Evolutionary conservation across 2,888 invertebrate genomes (phyloP), one percentile per base, ranked within the genome.

Genomic region (Allacma fusca): DNA sequence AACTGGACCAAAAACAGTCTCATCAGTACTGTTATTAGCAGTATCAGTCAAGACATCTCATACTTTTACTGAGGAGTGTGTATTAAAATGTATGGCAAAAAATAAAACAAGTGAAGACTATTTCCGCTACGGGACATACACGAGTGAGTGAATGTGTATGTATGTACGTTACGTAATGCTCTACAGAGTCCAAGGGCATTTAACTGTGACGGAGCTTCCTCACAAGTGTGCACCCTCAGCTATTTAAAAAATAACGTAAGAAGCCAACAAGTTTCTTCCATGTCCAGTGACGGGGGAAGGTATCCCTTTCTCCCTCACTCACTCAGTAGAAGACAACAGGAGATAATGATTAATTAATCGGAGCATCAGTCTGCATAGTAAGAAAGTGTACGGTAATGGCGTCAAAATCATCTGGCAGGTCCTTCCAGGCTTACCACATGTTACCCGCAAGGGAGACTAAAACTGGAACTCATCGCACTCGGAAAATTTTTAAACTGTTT

Each of bases 311-410:
- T 34, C 4, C 34, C 34, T 9, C 34, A 7, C 34, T 34, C 34
- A 50, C 50, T 50, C 50, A 50, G 7, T 59, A 64, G 13, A 57
- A 65, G 64, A 65, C 73, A 74, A 74, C 64, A 28, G 64, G 65
- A 65, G 74, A 74, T 74, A 65, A 67, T 74, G 74, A 74, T 74
- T 74, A 74, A 74, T 74, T 74, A 74, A 74, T 74, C 65, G 65
- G 73, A 40, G 40, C 62, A 59, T 73, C 73, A 73, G 57, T 50
- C n/a, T 50, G 2, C 16, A 62, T 12, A 62, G 62, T 24, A 26
- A 62, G 24, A 62, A n/a, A 23, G 24, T 24, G 62, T 24, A 62
- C 23, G 57, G 21, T 40, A 74, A 64, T 19, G 64, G 44, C 74
- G 28, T 74, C 74, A 65, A 21, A 65, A 74, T 74, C 65, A 65